Evolutionary conservation across 2,888 invertebrate species (phyloP), one percentile per base, ranked within the genome.

Genomic region (Acanthosoma haemorrhoidale): DNA sequence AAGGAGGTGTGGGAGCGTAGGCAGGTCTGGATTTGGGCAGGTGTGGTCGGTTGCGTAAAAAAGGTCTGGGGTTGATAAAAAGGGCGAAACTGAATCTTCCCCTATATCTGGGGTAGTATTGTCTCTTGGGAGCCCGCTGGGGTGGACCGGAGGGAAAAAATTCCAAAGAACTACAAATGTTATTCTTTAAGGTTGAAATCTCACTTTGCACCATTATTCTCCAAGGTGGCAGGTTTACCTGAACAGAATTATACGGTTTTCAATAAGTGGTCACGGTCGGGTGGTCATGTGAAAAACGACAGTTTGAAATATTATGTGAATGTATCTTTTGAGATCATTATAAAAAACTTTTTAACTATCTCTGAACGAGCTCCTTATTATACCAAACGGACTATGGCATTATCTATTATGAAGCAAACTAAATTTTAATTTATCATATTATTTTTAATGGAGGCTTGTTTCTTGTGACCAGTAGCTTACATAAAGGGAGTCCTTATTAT

Each of bases 271-370:
- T 29, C 51, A n/a, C 51, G 29, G 25, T 25, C 21, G 13, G 2
- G n/a, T 51, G 51, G 51, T 51, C 51, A 51, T 21, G 51, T 51
- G 51, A 51, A 5, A 51, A 51, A 51, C 51, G 51, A 51, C 29
- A 25, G n/a, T 51, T 21, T 51, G 21, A 21, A 13, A 1, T 21
- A 21, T 43, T 43, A 21, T 43, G 51, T n/a, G 29, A 51, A 4
- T 51, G 25, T n/a, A 43, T 25, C 21, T 13, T 25, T 51, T 51
- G 51, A 51, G 51, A 25, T 13, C n/a, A 25, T 51, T 25, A 51
- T 51, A 51, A 25, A 51, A 29, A 25, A n/a, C n/a, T n/a, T n/a
- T n/a, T n/a, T n/a, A n/a, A n/a, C n/a, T n/a, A n/a, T n/a, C n/a
- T n/a, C n/a, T n/a, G n/a, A n/a, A n/a, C n/a, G n/a, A n/a, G n/a